A percentile compares a stretch with the other conserved stretches of the same genome.
Conservation (phyloP, 37 sponge, comb jelly and placozoan genomes). For the Mnemiopsis leidyi region DNA sequence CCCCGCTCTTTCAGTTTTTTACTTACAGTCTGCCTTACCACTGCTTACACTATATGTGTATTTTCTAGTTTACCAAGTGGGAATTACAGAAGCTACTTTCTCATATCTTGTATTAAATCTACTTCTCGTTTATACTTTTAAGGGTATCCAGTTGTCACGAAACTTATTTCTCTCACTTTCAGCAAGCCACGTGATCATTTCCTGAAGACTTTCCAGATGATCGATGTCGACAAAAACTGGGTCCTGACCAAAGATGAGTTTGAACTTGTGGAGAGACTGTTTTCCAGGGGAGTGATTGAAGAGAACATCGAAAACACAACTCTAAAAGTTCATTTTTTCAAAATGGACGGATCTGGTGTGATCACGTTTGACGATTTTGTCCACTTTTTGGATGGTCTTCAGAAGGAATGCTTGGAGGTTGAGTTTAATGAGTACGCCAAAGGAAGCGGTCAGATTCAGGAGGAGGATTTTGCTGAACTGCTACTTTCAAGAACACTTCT, state of each 20-base stretch:
- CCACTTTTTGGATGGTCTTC: conserved; percentile 30
- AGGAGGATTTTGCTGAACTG: conserved; percentile 9
- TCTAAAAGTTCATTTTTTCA: conserved; percentile 49
- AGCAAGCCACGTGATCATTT: conserved; percentile 61
- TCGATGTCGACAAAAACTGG: conserved; percentile 36
- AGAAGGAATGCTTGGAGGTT: conserved; percentile 44
- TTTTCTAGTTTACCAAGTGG: too few species aligned
- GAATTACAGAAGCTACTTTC: too few species aligned
- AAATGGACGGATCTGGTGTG: conserved; percentile 28
- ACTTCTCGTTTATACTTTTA: too few species aligned
- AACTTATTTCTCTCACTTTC: too few species aligned
- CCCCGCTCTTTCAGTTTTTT: too few species aligned
- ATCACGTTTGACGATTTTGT: conserved; percentile 52
- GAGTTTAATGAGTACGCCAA: conserved; percentile 40
- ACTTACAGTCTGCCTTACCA: too few species aligned
- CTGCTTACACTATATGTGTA: too few species aligned
- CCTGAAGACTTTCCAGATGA: conserved; percentile 62
- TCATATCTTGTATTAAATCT: too few species aligned
- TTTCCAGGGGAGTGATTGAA: not conserved
- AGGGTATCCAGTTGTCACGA: too few species aligned
- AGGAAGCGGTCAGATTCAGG: not conserved
- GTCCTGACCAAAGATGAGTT: conserved; percentile 52
- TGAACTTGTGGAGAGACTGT: conserved; percentile 28
- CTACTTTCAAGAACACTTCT: conserved; percentile 34
- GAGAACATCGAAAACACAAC: conserved; percentile 48